A percentile compares a stretch with the other conserved stretches of the same genome.
These are phyloP conservation scores for Eciton burchellii DNA, from an alignment of 1,140 invertebrate species.

Conservation along the genomic window DNA sequence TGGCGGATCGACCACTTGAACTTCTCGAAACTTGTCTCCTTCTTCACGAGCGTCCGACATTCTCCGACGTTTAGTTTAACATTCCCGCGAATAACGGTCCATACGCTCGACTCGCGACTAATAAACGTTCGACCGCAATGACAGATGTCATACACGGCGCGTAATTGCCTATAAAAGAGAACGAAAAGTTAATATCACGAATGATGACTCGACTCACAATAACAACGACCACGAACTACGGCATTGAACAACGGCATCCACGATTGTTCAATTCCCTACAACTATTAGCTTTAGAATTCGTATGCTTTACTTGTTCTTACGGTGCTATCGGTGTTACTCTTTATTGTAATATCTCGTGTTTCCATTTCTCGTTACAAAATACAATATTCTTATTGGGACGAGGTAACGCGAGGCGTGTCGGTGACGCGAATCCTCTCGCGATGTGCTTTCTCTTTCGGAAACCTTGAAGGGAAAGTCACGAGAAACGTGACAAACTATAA, in stretches of 20 bases:
- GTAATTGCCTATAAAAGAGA: constrained; percentile 35
- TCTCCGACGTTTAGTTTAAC: constrained; percentile 63
- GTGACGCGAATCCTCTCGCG: constrained; percentile 47
- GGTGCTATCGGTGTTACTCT: constrained; percentile 74
- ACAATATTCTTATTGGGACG: constrained; percentile 69
- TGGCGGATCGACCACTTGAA: not conserved
- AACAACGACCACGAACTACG: constrained; percentile 80
- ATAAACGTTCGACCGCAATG: constrained; percentile 49
- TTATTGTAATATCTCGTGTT: constrained; percentile 66
- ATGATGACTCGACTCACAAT: constrained; percentile 69
- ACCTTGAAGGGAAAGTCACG: not conserved
- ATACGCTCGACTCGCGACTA: constrained; percentile 38
- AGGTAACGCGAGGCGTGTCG: constrained; percentile 50
- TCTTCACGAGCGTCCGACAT: constrained; percentile 1
- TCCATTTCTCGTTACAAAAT: constrained; percentile 73
- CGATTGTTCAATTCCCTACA: constrained; percentile 80
- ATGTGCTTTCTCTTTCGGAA: not conserved
- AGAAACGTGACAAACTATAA: not conserved
- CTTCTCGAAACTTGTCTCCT: constrained; percentile 29
- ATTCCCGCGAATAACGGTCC: constrained; percentile 41
- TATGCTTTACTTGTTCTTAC: constrained; percentile 84
- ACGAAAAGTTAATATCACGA: constrained; percentile 10
- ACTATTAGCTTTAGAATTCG: constrained; percentile 84
- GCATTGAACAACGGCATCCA: constrained; percentile 77
- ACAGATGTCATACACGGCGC: constrained; percentile 49